Conservation (phyloP, 2,888 invertebrate genomes). For the Enoplolaimus lenunculus region DNA sequence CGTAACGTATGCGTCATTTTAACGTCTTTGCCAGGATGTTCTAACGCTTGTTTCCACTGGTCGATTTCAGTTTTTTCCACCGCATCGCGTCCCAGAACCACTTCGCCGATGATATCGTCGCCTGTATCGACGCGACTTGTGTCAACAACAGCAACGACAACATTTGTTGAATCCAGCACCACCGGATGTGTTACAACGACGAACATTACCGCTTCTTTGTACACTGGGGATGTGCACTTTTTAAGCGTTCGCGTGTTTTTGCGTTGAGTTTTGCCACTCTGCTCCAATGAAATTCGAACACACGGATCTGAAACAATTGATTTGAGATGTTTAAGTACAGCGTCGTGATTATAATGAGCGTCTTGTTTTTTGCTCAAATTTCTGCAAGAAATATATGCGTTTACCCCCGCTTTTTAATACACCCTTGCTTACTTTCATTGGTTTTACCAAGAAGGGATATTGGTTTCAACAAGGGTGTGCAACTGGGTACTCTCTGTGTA, state of each 20-base stretch:
- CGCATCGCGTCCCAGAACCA: slow-evolving; percentile 37
- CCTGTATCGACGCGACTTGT: slow-evolving; percentile 36
- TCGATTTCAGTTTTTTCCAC: slow-evolving; percentile 41
- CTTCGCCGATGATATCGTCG: slow-evolving; percentile 43
- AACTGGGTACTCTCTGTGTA: too few species aligned
- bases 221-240: slow-evolving; percentile 19
- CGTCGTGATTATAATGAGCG: too few species aligned
- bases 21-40: slow-evolving; percentile 39
- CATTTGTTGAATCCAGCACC: slow-evolving; percentile 40
- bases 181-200: slow-evolving; percentile 38
- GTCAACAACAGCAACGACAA: slow-evolving; percentile 40
- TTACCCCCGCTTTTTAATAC: too few species aligned
- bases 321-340: too few species aligned
- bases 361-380: too few species aligned
- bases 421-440: background rate
- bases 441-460: too few species aligned
- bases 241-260: slow-evolving; percentile 39
- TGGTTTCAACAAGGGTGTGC: too few species aligned
- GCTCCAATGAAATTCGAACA: slow-evolving; percentile 41
- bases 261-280: slow-evolving; percentile 34
- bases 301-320: slow-evolving; percentile 41
- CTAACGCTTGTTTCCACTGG: slow-evolving; percentile 42
- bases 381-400: too few species aligned
- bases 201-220: slow-evolving; percentile 36
- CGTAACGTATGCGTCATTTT: slow-evolving; percentile 38